Conservation (phyloP, 2,797 vertebrate genomes). For the Clamator glandarius region DNA sequence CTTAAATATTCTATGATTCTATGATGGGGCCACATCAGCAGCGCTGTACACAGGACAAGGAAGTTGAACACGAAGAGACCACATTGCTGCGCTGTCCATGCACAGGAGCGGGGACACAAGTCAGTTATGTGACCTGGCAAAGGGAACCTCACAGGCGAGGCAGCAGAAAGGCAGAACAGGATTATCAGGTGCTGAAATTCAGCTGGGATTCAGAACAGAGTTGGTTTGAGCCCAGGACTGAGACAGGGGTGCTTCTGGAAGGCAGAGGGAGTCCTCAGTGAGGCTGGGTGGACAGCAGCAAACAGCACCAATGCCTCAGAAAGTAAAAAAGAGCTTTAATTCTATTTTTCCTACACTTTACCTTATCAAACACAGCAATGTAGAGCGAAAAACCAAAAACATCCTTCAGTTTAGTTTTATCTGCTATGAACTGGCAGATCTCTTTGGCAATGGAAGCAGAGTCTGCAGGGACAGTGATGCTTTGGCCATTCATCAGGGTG, state of each 20-base stretch:
- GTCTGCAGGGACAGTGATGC: constrained; percentile 85
- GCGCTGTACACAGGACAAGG: too few species aligned
- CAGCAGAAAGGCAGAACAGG: too few species aligned
- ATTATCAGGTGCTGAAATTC: too few species aligned
- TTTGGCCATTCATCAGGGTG: constrained; percentile 85
- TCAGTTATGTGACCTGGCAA: too few species aligned
- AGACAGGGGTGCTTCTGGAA: background rate
- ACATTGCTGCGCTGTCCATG: too few species aligned
- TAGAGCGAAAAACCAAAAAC: constrained; percentile 93
- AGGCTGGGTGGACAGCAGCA: background rate
- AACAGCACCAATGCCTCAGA: background rate
- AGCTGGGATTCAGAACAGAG: too few species aligned
- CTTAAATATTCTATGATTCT: too few species aligned
- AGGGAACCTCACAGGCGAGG: too few species aligned
- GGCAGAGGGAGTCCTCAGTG: background rate
- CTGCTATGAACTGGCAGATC: constrained; percentile 85
- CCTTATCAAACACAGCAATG: constrained; percentile 92
- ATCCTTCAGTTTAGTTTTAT: constrained; percentile 85
- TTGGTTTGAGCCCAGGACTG: too few species aligned
- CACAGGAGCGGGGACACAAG: too few species aligned
- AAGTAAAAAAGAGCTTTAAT: background rate
- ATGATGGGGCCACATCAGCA: too few species aligned
- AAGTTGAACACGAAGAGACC: too few species aligned
- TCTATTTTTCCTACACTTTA: constrained; percentile 57
- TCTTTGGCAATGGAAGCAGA: constrained; percentile 92